Evolutionary conservation across 2,888 invertebrate species (phyloP).

Genomic region (Octonoba sinensis): DNA sequence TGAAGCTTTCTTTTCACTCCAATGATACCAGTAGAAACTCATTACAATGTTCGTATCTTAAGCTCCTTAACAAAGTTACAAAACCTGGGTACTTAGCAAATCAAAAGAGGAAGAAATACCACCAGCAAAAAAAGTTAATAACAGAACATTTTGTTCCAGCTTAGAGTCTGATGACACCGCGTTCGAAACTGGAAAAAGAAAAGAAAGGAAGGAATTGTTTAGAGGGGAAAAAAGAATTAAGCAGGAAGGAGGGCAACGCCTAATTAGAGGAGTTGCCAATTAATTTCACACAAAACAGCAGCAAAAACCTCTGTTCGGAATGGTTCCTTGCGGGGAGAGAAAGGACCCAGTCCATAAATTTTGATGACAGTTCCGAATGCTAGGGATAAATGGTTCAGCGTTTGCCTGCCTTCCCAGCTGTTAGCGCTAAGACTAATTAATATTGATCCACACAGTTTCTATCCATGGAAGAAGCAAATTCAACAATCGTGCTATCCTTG

Average conservation of each 20-base stretch:
- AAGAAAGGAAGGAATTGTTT: constrained; percentile 11
- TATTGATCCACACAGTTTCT: constrained; percentile 30
- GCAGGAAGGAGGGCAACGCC: constrained; percentile 29
- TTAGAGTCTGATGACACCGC: constrained; percentile 39
- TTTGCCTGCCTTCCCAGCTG: constrained; percentile 43
- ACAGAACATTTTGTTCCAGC: constrained; percentile 47
- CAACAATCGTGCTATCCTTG: constrained; percentile 36
- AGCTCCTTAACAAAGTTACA: not conserved
- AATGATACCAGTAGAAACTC: too few species aligned
- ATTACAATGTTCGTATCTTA: too few species aligned
- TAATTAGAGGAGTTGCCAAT: constrained; percentile 48
- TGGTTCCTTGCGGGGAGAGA: constrained; percentile 21
- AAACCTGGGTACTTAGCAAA: not conserved
- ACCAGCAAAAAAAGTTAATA: constrained; percentile 39
- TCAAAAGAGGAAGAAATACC: constrained; percentile 3
- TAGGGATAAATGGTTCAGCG: constrained; percentile 34
- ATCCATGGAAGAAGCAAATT: constrained; percentile 28
- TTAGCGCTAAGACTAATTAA: constrained; percentile 48
- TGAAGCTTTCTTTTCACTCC: too few species aligned
- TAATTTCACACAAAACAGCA: constrained; percentile 54
- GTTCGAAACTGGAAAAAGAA: constrained; percentile 17
- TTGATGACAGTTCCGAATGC: constrained; percentile 54
- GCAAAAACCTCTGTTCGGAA: constrained; percentile 53
- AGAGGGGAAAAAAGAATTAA: constrained; percentile 10
- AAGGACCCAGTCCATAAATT: constrained; percentile 44